Percentiles rank a stretch among this genome's conserved stretches.
These are phyloP conservation scores for Anagrus nilaparvatae DNA, from an alignment of 1,140 invertebrate genomes.

Conservation along the genomic window DNA sequence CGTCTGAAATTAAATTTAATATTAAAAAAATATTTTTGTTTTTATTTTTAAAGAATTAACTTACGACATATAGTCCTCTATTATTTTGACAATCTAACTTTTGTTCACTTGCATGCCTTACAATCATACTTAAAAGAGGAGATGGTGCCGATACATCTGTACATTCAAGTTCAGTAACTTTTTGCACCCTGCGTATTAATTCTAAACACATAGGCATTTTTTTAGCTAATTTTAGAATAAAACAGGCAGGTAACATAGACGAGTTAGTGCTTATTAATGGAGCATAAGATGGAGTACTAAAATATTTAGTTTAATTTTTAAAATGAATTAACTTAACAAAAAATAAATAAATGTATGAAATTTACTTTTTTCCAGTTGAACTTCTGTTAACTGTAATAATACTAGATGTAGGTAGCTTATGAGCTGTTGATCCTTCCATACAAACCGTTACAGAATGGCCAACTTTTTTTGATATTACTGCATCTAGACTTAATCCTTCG, in stretches of 20 bases:
- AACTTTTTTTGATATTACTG: conserved; percentile 57
- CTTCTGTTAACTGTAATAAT: conserved; percentile 67
- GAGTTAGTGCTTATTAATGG: conserved; percentile 73
- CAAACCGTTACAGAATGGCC: conserved; percentile 83
- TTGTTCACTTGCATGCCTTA: conserved; percentile 60
- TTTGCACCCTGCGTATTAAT: conserved; percentile 61
- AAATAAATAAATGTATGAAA: conserved; percentile 6
- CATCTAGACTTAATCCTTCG: conserved; percentile 63
- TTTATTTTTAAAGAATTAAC: conserved; percentile 26
- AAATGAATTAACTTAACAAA: too few species aligned
- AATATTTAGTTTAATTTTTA: too few species aligned
- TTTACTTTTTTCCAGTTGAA: conserved; percentile 65
- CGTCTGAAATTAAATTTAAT: conserved; percentile 45
- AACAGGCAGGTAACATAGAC: conserved; percentile 78
- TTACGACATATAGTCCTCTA: conserved; percentile 67
- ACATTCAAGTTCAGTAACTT: conserved; percentile 63
- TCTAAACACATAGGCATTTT: conserved; percentile 76
- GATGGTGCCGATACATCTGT: conserved; percentile 51
- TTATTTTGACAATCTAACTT: conserved; percentile 58
- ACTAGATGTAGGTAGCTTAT: conserved; percentile 75
- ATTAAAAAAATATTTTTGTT: neutral
- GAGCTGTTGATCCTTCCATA: conserved; percentile 77
- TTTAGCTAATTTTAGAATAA: conserved; percentile 76
- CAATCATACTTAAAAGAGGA: conserved; percentile 66
- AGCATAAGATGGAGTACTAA: conserved; percentile 66